Conservation (phyloP, 2,113 vertebrate species). For the Caracal caracal region DNA sequence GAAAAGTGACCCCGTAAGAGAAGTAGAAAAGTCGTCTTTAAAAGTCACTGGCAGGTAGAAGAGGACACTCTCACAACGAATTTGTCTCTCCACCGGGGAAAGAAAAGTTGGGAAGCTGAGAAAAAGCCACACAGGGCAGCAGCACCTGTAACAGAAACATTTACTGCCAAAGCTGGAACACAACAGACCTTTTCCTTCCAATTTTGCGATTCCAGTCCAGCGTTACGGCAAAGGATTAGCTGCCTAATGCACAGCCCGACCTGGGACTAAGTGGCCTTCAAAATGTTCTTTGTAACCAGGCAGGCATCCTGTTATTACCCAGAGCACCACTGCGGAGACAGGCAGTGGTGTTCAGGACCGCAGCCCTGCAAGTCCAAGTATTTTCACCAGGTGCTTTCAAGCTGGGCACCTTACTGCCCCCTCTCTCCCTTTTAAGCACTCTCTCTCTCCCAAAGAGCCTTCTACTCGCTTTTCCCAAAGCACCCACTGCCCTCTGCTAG, state of each 20-base stretch:
- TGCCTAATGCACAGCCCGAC: constrained; percentile 50
- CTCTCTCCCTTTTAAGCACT: constrained; percentile 66
- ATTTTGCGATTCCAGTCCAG: background rate
- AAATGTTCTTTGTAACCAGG: constrained; percentile 65
- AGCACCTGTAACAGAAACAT: background rate
- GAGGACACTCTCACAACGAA: background rate
- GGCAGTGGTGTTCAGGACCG: background rate
- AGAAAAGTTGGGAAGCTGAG: background rate
- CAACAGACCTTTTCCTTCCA: background rate
- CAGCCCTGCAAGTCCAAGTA: constrained; percentile 39
- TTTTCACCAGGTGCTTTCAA: constrained; percentile 72
- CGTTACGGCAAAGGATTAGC: background rate
- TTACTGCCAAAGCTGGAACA: background rate
- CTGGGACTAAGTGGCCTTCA: constrained; percentile 69
- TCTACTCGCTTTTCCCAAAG: constrained; percentile 49
- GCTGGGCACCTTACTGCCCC: constrained; percentile 3
- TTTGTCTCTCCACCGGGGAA: background rate
- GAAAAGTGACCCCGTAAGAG: constrained; percentile 11
- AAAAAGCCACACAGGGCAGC: background rate
- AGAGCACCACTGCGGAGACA: background rate
- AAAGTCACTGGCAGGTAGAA: background rate
- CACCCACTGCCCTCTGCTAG: constrained; percentile 52
- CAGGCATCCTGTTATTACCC: constrained; percentile 48
- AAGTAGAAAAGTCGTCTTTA: constrained; percentile 15
- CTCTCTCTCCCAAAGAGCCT: constrained; percentile 49